A percentile compares a stretch with the other conserved stretches of the same genome.
Conservation (phyloP, 2,113 vertebrate species). For the Campylomormyrus numenius region DNA sequence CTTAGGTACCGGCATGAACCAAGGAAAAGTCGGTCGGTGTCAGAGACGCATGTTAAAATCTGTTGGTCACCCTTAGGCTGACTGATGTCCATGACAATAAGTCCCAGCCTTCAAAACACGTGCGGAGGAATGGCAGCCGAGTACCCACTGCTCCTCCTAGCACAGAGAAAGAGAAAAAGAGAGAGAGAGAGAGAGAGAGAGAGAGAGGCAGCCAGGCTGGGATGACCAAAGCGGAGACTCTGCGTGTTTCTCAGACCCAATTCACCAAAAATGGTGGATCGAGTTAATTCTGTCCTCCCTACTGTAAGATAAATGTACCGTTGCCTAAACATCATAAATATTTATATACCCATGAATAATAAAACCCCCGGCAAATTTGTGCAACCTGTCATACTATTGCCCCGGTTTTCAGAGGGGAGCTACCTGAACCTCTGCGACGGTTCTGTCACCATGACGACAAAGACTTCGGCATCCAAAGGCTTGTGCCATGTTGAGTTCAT, state of each 20-base stretch:
- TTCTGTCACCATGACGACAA: constrained; percentile 60
- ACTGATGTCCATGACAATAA: neutral
- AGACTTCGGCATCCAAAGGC: constrained; percentile 35
- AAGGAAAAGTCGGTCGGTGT: neutral
- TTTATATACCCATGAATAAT: constrained; percentile 64
- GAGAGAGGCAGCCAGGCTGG: neutral
- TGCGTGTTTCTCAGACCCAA: neutral
- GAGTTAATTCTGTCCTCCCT: neutral
- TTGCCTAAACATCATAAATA: constrained; percentile 49
- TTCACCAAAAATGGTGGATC: neutral
- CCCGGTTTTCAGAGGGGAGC: constrained; percentile 44
- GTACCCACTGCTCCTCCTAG: neutral
- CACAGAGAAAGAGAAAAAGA: neutral
- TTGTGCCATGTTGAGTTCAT: constrained; percentile 41
- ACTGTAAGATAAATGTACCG: neutral
- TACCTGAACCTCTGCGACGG: constrained; percentile 46
- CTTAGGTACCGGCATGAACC: neutral
- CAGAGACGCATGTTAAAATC: neutral
- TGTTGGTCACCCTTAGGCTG: neutral
- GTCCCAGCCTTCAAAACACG: neutral
- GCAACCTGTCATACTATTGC: constrained; percentile 36
- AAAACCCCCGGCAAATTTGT: constrained; percentile 47
- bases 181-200: neutral
- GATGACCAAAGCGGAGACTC: neutral
- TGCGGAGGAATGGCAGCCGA: neutral